A percentile compares a stretch with the other conserved stretches of the same genome.
These are phyloP conservation scores for Rhipidura dahli DNA, from an alignment of 2,113 vertebrate genomes.

Conservation along the genomic window DNA sequence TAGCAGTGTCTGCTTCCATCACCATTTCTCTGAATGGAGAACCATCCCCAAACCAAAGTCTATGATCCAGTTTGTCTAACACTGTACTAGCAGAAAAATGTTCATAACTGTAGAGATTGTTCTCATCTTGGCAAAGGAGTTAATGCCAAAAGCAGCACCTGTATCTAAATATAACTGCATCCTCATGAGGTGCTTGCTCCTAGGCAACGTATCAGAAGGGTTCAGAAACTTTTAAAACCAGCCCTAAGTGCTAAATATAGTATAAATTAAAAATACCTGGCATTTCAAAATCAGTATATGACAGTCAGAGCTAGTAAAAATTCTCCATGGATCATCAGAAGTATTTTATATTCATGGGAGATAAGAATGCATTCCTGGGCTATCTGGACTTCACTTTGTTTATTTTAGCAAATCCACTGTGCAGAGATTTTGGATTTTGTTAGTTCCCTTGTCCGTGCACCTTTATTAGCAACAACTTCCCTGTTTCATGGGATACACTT, in stretches of 20 bases:
- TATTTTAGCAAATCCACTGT: not conserved
- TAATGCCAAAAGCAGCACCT: not conserved
- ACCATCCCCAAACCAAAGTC: not conserved
- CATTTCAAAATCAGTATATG: not conserved
- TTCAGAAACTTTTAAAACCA: slow-evolving; percentile 33
- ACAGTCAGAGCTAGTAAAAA: not conserved
- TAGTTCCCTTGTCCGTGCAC: not conserved
- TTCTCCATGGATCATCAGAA: not conserved
- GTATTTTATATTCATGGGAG: not conserved
- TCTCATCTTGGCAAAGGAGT: not conserved
- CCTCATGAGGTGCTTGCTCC: not conserved
- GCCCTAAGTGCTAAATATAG: not conserved
- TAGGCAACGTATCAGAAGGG: not conserved
- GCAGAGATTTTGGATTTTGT: not conserved
- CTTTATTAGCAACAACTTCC: not conserved
- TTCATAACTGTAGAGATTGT: not conserved
- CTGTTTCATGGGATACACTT: not conserved
- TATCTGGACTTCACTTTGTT: not conserved
- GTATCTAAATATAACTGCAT: not conserved
- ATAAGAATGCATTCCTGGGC: not conserved
- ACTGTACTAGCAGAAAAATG: not conserved
- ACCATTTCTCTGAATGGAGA: not conserved
- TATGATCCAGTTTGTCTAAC: not conserved
- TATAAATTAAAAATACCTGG: not conserved
- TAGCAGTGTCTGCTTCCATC: not conserved